Evolutionary conservation across 2,888 invertebrate genomes (phyloP), one percentile per base, ranked within the genome.

Genomic region (Tinea pellionella): DNA sequence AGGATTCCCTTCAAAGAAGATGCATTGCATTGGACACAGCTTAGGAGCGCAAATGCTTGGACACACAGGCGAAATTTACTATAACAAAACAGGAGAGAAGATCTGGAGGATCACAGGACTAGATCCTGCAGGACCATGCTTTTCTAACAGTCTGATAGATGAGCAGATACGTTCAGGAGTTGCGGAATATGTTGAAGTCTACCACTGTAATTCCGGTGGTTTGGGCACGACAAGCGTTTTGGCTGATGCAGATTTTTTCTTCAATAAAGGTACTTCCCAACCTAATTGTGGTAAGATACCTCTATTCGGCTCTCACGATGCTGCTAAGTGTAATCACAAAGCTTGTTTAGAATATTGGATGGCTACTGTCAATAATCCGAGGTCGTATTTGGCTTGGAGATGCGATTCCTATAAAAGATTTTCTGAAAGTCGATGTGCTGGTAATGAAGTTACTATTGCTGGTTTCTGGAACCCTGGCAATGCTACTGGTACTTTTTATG

Each of bases 221-320:
- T 65, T 78, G n/a, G 80, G 77, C n/a, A 73, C 75, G 59, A 71
- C 66, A 12, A 67, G 67, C 60, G 72, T 73, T 0, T 63, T 81
- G 16, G 87, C 81, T 1, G 78, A 79, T 61, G 68, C 73, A 12
- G 88, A 88, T 68, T 83, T 87, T 65, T 84, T 72, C 65, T 87
- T 75, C 65, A 77, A 83, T 9, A 82, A 87, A 65, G 87, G 86
- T 1, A 64, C 62, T 11, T 66, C 73, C 8, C 88, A 88, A 65
- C 83, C 84, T 1, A 77, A 77, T 24, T 82, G 82, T 63, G 67
- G 55, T 3, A 43, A 61, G 59, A 60, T 62, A 37, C 41, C 62
- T 61, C 63, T 59, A 9, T 60, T 63, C 15, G 59, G 53, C n/a
- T 53, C 62, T 3, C 63, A 61, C 43, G 63, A 64, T 9, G 61